Conservation (phyloP, 2,113 vertebrate species). For the Epinephelus lanceolatus region DNA sequence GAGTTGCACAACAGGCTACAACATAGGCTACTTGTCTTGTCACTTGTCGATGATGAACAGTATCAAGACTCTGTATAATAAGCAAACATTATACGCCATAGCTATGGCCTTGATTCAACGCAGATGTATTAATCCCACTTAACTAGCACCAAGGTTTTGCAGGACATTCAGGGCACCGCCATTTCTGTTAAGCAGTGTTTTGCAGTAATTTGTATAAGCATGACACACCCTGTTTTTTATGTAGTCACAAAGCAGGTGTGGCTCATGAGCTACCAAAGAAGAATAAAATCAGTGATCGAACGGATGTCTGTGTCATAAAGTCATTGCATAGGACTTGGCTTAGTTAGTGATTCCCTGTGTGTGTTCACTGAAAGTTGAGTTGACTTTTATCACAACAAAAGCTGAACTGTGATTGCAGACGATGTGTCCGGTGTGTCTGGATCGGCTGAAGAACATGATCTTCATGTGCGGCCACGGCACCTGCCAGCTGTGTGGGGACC, state of each 20-base stretch:
- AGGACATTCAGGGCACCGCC: not conserved
- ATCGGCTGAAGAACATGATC: conserved; percentile 99
- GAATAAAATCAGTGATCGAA: not conserved
- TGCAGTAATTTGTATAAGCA: not conserved
- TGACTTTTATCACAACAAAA: conserved; percentile 1
- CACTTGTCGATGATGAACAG: too few relatives aligned
- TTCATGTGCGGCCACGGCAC: conserved; percentile 99
- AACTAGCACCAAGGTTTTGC: not conserved
- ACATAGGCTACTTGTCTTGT: too few relatives aligned
- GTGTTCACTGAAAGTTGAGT: not conserved
- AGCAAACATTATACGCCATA: too few relatives aligned
- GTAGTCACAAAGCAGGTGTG: not conserved
- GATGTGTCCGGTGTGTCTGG: conserved; percentile 98
- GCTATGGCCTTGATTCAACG: too few relatives aligned
- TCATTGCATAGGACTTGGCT: not conserved
- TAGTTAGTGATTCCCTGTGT: not conserved
- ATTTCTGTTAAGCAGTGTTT: not conserved
- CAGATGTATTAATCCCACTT: too few relatives aligned
- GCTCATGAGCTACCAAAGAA: not conserved
- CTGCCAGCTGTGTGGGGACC: conserved; percentile 97
- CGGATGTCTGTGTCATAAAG: not conserved
- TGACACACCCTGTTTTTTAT: not conserved
- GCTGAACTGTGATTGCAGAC: conserved; percentile 84
- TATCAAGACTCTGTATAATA: too few relatives aligned
- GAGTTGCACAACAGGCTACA: too few relatives aligned